Evolutionary conservation across 2,113 vertebrate species (phyloP), one percentile per base, ranked within the genome.

Genomic region (Brienomyrus longianalis): DNA sequence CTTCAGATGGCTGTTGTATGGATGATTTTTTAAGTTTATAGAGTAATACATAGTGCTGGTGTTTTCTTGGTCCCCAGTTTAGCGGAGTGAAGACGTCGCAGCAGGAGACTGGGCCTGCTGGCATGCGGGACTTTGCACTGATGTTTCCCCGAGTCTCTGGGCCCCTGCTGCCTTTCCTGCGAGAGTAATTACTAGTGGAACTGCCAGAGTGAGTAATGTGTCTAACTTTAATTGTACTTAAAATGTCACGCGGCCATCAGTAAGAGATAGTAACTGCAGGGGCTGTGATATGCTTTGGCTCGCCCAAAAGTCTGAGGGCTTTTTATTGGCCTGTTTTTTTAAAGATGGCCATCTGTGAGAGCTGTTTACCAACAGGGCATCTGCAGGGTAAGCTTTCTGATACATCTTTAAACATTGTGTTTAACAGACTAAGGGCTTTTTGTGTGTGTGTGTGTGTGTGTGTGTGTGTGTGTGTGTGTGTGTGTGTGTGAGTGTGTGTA

Each of bases 191-290:
- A 89, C 62, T 80, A 15, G 54, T 88, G 54, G 52, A 88, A 43
- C 88, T 51, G 62, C 47, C 66, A 50, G 66, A 80, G 43, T 48
- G 87, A 88, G 62, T 48, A 88, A 74, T 48, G 47, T 80, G 70
- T 80, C 27, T 10, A 80, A 54, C 59, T 70, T 35, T 50, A 80
- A 51, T 35, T 80, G 66, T 27, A 51, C 48, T 52, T 31, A 51
- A 62, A 77, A 52, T 88, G 56, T 47, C 87, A n/a, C 23, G 11
- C 39, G n/a, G 88, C 88, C 66, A 47, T 89, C 66, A 80, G 66
- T 89, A 52, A 74, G 62, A 31, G 48, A 80, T 35, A 52, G 27
- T 50, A 80, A 80, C 88, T 70, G 17, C 62, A 45, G 88, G 66
- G 87, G 43, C 19, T 17, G 35, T 9, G 21, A 51, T 51, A 50